These are phyloP conservation scores for Virgularia gustaviana DNA, from an alignment of 92 coral and sea anemone genomes.

Conservation along the genomic window DNA sequence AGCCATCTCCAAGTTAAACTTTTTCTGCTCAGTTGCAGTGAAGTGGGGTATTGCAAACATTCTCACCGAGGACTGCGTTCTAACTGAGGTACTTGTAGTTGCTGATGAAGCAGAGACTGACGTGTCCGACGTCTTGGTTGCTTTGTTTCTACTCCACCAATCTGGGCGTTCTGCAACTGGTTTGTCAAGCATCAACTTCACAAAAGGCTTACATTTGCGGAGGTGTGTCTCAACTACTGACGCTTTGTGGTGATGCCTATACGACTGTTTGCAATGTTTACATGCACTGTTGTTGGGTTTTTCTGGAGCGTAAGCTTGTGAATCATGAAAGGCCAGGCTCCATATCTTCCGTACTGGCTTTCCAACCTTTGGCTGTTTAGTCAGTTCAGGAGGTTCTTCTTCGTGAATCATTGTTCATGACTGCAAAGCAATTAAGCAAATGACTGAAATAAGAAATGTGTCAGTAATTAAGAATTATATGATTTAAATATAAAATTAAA, in stretches of 20 bases:
- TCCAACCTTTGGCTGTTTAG: constrained; percentile 24
- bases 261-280: constrained; percentile 15
- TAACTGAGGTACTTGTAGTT: constrained; percentile 7
- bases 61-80: constrained; percentile 4
- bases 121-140: not conserved
- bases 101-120: too few relatives aligned
- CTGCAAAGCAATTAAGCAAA: not conserved
- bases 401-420: not conserved
- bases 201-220: constrained; percentile 22
- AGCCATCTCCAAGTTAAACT: constrained; percentile 13
- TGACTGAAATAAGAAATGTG: too few relatives aligned
- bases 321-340: not conserved
- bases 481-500: too few relatives aligned
- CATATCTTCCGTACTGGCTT: constrained; percentile 3
- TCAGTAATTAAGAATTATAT: too few relatives aligned
- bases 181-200: not conserved
- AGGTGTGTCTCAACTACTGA: constrained; percentile 5
- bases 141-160: constrained; percentile 4
- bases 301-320: not conserved
- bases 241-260: constrained; percentile 15
- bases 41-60: constrained; percentile 8
- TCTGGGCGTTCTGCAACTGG: constrained; percentile 17
- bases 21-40: constrained; percentile 23
- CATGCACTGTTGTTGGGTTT: constrained; percentile 16
- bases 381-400: not conserved